These are phyloP conservation scores for Lissocephala sabroskyi DNA, from an alignment of 2,888 invertebrate genomes.

Conservation along the genomic window DNA sequence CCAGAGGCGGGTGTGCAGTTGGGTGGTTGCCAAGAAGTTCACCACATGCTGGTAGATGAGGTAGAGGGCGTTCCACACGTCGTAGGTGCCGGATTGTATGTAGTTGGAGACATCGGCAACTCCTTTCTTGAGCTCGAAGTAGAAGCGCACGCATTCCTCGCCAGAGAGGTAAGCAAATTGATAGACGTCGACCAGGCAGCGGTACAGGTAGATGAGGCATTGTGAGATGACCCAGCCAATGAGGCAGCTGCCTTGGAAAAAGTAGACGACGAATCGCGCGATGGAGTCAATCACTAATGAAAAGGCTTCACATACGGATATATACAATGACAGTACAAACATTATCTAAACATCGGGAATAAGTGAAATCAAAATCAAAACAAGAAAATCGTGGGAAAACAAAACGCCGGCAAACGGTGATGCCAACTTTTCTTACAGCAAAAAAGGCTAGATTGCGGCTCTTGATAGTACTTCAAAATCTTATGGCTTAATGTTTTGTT, in stretches of 20 bases:
- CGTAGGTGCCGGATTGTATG: slow-evolving; percentile 21
- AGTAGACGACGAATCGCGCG: slow-evolving; percentile 34
- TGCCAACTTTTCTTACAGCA: too few relatives aligned
- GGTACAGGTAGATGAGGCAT: slow-evolving; percentile 15
- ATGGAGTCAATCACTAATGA: too few relatives aligned
- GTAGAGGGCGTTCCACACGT: background rate
- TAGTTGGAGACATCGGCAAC: background rate
- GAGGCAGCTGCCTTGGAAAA: slow-evolving; percentile 28
- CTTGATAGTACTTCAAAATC: too few relatives aligned
- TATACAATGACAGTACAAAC: too few relatives aligned
- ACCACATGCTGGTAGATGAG: background rate
- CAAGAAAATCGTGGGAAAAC: too few relatives aligned
- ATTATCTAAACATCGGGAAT: too few relatives aligned
- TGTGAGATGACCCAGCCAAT: slow-evolving; percentile 35
- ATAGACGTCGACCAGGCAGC: slow-evolving; percentile 5
- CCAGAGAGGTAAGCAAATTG: background rate
- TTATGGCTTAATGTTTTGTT: too few relatives aligned
- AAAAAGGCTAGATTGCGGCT: too few relatives aligned
- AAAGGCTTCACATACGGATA: too few relatives aligned
- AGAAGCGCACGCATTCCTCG: slow-evolving; percentile 1
- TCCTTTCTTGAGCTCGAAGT: slow-evolving; percentile 3
- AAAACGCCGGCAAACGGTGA: too few relatives aligned
- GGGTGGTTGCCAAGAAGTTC: background rate
- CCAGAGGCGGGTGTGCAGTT: background rate
- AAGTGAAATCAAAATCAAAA: too few relatives aligned